Evolutionary conservation across 2,888 invertebrate species (phyloP).

Genomic region (Steinernema hermaphroditum): DNA sequence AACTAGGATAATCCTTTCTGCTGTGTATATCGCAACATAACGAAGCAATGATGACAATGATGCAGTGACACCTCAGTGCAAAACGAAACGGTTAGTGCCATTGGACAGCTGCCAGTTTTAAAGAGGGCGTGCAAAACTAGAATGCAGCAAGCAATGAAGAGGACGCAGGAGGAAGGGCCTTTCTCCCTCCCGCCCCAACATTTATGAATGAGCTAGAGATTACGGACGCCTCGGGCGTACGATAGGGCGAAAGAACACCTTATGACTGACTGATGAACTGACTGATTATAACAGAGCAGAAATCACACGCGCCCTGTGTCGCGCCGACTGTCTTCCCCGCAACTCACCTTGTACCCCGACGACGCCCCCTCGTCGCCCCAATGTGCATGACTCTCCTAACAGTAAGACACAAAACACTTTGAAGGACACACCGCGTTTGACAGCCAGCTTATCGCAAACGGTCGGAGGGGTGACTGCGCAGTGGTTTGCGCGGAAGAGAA

Average conservation of each 20-base stretch:
- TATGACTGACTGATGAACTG: conserved; percentile 16
- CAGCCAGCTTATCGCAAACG: conserved; percentile 2
- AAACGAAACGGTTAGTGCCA: conserved; percentile 26
- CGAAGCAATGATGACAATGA: not conserved
- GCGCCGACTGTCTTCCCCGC: conserved; percentile 1
- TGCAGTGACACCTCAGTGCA: conserved; percentile 15
- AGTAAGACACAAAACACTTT: conserved; percentile 27
- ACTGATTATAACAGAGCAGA: conserved; percentile 22
- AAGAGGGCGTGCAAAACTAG: conserved; percentile 29
- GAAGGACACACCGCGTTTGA: conserved; percentile 16
- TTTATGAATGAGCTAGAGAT: conserved; percentile 29
- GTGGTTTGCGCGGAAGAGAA: conserved; percentile 1
- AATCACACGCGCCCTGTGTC: conserved; percentile 11
- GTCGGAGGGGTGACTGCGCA: not conserved
- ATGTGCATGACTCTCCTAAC: conserved; percentile 19
- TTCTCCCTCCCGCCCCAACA: conserved; percentile 24
- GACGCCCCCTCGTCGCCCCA: conserved; percentile 23
- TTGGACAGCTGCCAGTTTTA: conserved; percentile 25
- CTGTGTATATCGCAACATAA: not conserved
- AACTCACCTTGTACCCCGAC: conserved; percentile 24
- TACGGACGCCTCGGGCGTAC: conserved; percentile 21
- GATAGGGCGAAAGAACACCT: conserved; percentile 27
- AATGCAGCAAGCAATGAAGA: conserved; percentile 26
- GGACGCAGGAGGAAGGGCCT: conserved; percentile 19
- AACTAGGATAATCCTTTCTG: not conserved